Evolutionary conservation across 2,888 invertebrate genomes (phyloP).

Genomic region (Philhelius pedissequus): DNA sequence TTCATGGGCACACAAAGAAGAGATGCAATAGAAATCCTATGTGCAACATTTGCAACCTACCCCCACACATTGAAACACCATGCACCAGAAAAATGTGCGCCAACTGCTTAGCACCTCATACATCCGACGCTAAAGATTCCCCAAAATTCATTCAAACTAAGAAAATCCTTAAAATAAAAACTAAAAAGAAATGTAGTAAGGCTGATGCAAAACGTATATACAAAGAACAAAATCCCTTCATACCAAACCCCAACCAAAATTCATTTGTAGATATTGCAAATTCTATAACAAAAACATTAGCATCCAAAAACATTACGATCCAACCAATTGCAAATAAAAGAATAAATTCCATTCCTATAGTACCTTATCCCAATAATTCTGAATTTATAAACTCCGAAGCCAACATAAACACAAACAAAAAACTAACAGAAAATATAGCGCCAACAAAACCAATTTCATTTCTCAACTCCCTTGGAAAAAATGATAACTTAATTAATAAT

Average conservation of each 20-base stretch:
- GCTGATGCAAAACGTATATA: background rate
- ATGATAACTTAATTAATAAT: too few relatives aligned
- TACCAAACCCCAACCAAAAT: background rate
- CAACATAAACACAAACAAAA: too few relatives aligned
- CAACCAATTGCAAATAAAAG: background rate
- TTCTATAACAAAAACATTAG: background rate
- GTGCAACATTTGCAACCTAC: background rate
- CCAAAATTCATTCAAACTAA: background rate
- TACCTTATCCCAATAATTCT: too few relatives aligned
- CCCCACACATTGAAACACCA: background rate
- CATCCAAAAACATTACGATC: background rate
- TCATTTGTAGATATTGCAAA: background rate
- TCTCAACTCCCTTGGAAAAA: too few relatives aligned
- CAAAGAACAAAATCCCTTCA: background rate
- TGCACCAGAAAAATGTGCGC: background rate
- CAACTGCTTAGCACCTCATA: background rate
- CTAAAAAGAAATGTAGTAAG: background rate
- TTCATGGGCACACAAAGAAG: too few relatives aligned
- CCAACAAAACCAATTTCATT: too few relatives aligned
- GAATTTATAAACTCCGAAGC: too few relatives aligned
- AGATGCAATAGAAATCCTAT: too few relatives aligned
- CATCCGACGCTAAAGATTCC: background rate
- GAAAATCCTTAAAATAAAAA: background rate
- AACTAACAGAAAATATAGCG: too few relatives aligned
- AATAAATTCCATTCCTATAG: too few relatives aligned